Evolutionary conservation across 2,113 vertebrate species (phyloP).

Genomic region (Scartelaos histophorus): DNA sequence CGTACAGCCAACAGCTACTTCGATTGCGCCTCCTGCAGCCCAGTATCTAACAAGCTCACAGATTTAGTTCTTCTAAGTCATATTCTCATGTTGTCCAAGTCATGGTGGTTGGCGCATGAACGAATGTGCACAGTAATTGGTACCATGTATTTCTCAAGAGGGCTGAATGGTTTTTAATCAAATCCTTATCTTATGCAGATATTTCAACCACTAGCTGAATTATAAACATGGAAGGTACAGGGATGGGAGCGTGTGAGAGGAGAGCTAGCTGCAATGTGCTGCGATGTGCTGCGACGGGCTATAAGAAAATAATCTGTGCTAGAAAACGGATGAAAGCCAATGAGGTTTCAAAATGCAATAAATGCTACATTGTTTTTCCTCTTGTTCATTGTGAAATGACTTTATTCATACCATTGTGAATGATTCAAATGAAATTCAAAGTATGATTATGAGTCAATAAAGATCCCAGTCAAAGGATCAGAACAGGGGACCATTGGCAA

Average conservation of each 20-base stretch:
- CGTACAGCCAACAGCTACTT: slow-evolving; percentile 28
- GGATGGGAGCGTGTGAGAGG: background rate
- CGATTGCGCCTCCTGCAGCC: slow-evolving; percentile 25
- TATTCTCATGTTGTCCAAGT: slow-evolving; percentile 21
- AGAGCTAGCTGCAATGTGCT: background rate
- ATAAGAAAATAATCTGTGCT: background rate
- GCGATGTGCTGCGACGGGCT: background rate
- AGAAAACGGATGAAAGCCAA: background rate
- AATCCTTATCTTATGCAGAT: slow-evolving; percentile 15
- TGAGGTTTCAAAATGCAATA: background rate
- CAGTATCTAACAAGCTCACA: slow-evolving; percentile 28
- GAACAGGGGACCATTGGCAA: background rate
- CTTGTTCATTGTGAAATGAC: slow-evolving; percentile 3
- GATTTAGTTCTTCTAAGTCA: slow-evolving; percentile 24
- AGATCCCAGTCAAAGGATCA: background rate
- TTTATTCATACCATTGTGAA: background rate
- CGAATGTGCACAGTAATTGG: slow-evolving; percentile 18
- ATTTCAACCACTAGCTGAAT: slow-evolving; percentile 13
- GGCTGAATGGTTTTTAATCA: slow-evolving; percentile 14
- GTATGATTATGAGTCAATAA: slow-evolving; percentile 2
- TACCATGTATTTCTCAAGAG: slow-evolving; percentile 25
- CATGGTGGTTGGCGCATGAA: background rate
- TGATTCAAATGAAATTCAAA: slow-evolving; percentile 5
- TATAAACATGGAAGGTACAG: background rate
- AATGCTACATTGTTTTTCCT: background rate